Conservation (phyloP, 1,140 invertebrate genomes). For the Drosophila littoralis region DNA sequence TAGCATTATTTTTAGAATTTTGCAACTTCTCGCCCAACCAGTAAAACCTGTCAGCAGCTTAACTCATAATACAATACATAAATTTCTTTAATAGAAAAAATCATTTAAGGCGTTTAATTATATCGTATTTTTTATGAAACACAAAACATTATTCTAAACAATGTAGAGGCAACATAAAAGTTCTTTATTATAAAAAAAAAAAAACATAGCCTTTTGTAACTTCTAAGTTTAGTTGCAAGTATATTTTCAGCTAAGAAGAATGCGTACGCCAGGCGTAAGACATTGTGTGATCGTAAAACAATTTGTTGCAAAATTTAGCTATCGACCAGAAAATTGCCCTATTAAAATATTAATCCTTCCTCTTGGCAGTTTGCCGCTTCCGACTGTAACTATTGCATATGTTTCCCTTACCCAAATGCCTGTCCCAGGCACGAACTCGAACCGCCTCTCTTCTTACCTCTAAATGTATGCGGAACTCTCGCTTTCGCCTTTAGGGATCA, state of each 20-base stretch:
- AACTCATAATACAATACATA: not conserved
- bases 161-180: no score
- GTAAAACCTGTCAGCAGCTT: constrained; percentile 9
- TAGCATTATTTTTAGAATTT: not conserved
- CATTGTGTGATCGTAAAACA: constrained; percentile 57
- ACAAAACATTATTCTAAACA: no score
- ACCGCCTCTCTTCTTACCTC: not conserved
- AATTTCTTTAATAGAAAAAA: no score
- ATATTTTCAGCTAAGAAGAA: not conserved
- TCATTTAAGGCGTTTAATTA: no score
- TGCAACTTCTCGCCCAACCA: constrained; percentile 1
- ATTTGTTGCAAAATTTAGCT: constrained; percentile 78
- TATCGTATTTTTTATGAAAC: no score
- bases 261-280: not conserved
- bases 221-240: no score
- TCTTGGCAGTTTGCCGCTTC: constrained; percentile 21
- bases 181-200: no score
- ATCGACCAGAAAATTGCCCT: constrained; percentile 68
- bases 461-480: constrained; percentile 59
- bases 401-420: constrained; percentile 44
- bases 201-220: no score
- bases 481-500: constrained; percentile 77
- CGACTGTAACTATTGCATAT: constrained; percentile 51
- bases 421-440: not conserved
- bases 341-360: constrained; percentile 79